Evolutionary conservation across 2,113 vertebrate genomes (phyloP).

Genomic region (Cryptotis parvus): DNA sequence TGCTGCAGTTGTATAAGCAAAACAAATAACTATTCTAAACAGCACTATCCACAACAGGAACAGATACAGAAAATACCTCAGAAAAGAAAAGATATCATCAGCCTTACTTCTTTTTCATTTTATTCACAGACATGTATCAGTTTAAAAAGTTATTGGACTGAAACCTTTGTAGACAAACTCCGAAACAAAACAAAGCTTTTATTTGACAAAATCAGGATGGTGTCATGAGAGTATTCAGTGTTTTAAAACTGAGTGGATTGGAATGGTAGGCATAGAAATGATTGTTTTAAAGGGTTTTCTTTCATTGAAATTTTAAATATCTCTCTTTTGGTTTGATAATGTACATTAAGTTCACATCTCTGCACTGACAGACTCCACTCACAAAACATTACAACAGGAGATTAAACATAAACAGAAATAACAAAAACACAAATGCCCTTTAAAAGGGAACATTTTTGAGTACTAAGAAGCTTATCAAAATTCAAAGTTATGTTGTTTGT

Average conservation of each 20-base stretch:
- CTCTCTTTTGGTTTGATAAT: neutral
- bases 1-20: neutral
- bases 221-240: neutral
- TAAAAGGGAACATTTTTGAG: neutral
- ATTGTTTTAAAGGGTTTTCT: neutral
- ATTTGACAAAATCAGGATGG: conserved; percentile 20
- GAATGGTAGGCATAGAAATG: neutral
- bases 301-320: neutral
- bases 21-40: conserved; percentile 36
- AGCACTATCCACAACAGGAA: conserved; percentile 5
- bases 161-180: neutral
- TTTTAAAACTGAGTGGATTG: neutral
- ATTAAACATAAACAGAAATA: conserved; percentile 5
- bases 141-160: neutral
- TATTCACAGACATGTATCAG: neutral
- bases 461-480: neutral
- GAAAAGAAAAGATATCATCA: neutral
- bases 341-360: neutral
- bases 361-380: neutral
- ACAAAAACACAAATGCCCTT: neutral
- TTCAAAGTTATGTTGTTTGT: neutral
- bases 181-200: neutral
- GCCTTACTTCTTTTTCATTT: conserved; percentile 23
- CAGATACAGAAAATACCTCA: conserved; percentile 19
- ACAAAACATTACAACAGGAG: neutral